Percentiles rank a stretch among this genome's conserved stretches.
Conservation (phyloP, 2,113 vertebrate species). For the Hyperopisus bebe region DNA sequence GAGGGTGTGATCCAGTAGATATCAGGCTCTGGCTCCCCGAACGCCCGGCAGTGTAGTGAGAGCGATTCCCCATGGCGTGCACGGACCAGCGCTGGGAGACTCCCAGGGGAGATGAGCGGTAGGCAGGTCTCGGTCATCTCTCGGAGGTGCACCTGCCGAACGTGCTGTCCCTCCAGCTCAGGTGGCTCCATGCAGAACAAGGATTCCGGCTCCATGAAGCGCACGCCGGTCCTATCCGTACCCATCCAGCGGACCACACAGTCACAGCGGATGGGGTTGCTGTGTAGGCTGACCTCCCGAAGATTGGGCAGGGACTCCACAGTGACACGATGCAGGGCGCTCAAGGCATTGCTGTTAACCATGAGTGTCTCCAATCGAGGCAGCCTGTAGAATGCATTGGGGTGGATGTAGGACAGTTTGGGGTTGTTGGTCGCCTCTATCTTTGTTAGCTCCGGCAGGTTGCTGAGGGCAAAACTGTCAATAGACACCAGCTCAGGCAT, state of each 20-base stretch:
- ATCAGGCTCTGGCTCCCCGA: slow-evolving; percentile 90
- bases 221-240: slow-evolving; percentile 88
- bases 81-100: slow-evolving; percentile 79
- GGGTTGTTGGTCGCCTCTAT: slow-evolving; percentile 99
- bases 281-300: slow-evolving; percentile 91
- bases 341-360: slow-evolving; percentile 91
- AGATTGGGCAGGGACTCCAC: slow-evolving; percentile 90
- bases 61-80: slow-evolving; percentile 70
- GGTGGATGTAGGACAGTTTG: slow-evolving; percentile 90
- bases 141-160: slow-evolving; percentile 88
- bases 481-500: slow-evolving; percentile 96
- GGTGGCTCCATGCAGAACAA: slow-evolving; percentile 90
- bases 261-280: slow-evolving; percentile 92
- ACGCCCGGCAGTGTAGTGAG: slow-evolving; percentile 91
- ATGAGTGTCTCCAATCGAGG: slow-evolving; percentile 90
- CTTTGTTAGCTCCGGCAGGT: slow-evolving; percentile 93
- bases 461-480: slow-evolving; percentile 88
- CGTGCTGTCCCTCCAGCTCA: slow-evolving; percentile 90
- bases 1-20: slow-evolving; percentile 95
- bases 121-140: slow-evolving; percentile 98
- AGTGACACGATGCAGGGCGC: slow-evolving; percentile 85
- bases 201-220: slow-evolving; percentile 94
- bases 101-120: slow-evolving; percentile 89
- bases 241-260: slow-evolving; percentile 98
- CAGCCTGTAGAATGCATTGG: slow-evolving; percentile 88